Conservation (phyloP, 2,113 vertebrate genomes). For the Burhinus bistriatus region DNA sequence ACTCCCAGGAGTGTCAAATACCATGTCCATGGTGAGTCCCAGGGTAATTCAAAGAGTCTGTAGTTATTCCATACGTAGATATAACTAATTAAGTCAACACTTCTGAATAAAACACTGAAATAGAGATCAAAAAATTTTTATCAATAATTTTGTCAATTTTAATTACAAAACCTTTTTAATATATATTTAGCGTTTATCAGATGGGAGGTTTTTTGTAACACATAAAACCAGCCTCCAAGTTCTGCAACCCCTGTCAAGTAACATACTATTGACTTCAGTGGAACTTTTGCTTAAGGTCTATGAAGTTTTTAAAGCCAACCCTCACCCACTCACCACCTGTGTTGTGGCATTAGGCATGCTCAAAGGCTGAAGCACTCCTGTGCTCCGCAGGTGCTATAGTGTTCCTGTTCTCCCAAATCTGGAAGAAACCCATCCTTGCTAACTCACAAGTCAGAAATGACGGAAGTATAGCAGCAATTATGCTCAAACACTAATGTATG, state of each 20-base stretch:
- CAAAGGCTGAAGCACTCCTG: neutral
- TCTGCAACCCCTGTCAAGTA: neutral
- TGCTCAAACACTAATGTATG: neutral
- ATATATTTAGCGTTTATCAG: neutral
- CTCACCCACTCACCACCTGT: neutral
- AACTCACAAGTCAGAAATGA: neutral
- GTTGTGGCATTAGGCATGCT: neutral
- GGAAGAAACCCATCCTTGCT: neutral
- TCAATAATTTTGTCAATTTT: neutral
- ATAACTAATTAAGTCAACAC: slow-evolving; percentile 84
- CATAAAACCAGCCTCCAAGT: neutral
- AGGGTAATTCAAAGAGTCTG: slow-evolving; percentile 81
- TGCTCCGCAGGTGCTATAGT: neutral
- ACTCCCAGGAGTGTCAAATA: slow-evolving; percentile 87
- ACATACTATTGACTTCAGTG: neutral
- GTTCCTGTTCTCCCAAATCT: neutral
- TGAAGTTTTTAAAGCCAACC: neutral
- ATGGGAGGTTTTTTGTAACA: neutral
- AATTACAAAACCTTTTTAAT: neutral
- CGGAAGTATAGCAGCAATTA: neutral
- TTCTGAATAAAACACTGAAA: slow-evolving; percentile 80
- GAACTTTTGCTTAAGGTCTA: neutral
- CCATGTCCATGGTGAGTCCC: slow-evolving; percentile 91
- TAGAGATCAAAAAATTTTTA: neutral
- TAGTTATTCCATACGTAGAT: slow-evolving; percentile 87